These are phyloP conservation scores for Larimichthys crocea DNA, from an alignment of 2,113 vertebrate species.

Conservation along the genomic window DNA sequence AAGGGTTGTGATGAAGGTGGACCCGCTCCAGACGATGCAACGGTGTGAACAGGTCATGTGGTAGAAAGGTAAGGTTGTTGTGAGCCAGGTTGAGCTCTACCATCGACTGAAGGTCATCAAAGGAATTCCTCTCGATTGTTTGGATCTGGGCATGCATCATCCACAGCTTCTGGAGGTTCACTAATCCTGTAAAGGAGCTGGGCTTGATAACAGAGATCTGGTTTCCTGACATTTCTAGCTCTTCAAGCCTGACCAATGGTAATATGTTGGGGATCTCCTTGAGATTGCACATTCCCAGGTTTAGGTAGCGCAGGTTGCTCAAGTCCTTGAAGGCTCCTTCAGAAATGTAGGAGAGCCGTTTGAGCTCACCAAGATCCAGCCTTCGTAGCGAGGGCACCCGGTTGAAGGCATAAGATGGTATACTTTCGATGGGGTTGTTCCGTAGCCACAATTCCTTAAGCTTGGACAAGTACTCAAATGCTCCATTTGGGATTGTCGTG, in stretches of 20 bases:
- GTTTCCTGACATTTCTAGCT: slow-evolving; percentile 86
- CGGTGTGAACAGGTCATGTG: slow-evolving; percentile 85
- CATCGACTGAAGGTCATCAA: slow-evolving; percentile 84
- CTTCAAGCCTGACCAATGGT: slow-evolving; percentile 83
- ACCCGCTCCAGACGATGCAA: slow-evolving; percentile 83
- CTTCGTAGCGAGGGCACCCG: slow-evolving; percentile 83
- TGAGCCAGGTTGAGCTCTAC: slow-evolving; percentile 86
- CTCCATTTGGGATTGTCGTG: slow-evolving; percentile 86
- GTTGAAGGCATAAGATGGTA: slow-evolving; percentile 86
- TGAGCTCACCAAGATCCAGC: slow-evolving; percentile 85
- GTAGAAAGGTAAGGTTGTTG: slow-evolving; percentile 85
- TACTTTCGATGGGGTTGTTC: slow-evolving; percentile 87
- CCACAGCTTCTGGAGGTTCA: slow-evolving; percentile 95
- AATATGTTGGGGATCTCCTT: slow-evolving; percentile 86
- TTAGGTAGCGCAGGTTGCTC: slow-evolving; percentile 85
- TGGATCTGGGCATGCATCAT: slow-evolving; percentile 91
- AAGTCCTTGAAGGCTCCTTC: slow-evolving; percentile 85
- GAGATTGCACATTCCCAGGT: slow-evolving; percentile 87
- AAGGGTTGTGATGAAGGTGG: slow-evolving; percentile 86
- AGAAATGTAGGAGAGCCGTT: slow-evolving; percentile 85
- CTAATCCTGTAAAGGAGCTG: slow-evolving; percentile 81
- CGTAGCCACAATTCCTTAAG: slow-evolving; percentile 85
- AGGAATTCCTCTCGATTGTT: slow-evolving; percentile 85
- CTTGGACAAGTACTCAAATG: slow-evolving; percentile 86
- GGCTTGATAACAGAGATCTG: slow-evolving; percentile 83